phyloP scores from a whole-genome alignment of 2,888 invertebrate species.

The Drosophila bunnanda region DNA sequence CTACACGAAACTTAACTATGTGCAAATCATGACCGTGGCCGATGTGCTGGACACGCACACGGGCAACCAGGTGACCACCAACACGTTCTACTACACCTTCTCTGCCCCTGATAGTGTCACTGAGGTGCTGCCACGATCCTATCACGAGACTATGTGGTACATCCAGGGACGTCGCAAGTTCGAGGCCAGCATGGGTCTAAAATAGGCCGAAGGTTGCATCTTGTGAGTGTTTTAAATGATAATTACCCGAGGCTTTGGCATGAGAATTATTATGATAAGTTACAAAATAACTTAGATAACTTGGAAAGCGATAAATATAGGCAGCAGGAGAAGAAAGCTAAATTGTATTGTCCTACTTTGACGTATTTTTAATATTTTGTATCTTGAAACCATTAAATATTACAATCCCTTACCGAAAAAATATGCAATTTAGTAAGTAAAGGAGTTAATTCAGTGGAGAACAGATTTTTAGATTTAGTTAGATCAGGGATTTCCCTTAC shows the following conservation, averaged over 20 bases:
- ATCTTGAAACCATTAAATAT: not conserved
- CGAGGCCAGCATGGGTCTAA: conserved; percentile 81
- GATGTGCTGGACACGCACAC: conserved; percentile 86
- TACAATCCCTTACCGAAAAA: not conserved
- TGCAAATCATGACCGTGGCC: conserved; percentile 89
- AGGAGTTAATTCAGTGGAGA: not conserved
- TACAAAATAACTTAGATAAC: not conserved
- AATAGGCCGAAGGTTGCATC: not conserved
- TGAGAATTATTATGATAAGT: conserved; percentile 6
- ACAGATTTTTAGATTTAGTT: not conserved
- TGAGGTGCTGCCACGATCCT: conserved; percentile 88
- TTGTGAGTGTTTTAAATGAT: not conserved
- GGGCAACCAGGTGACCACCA: conserved; percentile 87
- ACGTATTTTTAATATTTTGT: conserved; percentile 3
- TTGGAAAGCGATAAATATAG: not conserved
- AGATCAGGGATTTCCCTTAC: not conserved
- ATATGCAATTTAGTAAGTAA: not conserved
- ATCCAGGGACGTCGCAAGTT: conserved; percentile 87
- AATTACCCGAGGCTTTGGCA: conserved; percentile 15
- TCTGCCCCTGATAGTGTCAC: conserved; percentile 85
- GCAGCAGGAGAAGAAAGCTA: not conserved
- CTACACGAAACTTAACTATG: conserved; percentile 85
- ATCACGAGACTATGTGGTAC: conserved; percentile 89
- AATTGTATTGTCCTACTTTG: not conserved
- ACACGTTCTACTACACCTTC: conserved; percentile 90